Conservation (phyloP, 2,797 vertebrate species). For the Percopsis omiscomaycus region DNA sequence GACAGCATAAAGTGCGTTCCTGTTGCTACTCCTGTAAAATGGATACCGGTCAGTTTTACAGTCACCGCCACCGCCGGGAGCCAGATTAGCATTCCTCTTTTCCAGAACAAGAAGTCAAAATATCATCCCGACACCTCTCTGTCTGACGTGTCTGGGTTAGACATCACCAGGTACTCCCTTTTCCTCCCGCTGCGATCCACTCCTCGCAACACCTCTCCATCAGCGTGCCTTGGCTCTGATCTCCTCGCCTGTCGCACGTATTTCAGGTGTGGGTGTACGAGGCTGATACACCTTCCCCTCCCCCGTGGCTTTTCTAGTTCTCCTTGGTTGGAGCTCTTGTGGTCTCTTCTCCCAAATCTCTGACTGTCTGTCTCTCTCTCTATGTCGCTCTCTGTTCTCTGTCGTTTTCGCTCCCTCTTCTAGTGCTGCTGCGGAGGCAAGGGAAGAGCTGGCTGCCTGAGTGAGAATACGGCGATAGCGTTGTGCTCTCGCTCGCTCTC, state of each 20-base stretch:
- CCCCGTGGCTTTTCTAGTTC: slow-evolving; percentile 27
- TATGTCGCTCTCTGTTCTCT: slow-evolving; percentile 7
- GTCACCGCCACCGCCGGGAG: slow-evolving; percentile 25
- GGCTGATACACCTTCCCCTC: slow-evolving; percentile 9
- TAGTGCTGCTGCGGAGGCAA: slow-evolving; percentile 47
- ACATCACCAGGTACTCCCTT: slow-evolving; percentile 40
- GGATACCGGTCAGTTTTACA: slow-evolving; percentile 49
- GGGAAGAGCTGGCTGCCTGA: slow-evolving; percentile 53
- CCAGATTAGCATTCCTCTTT: slow-evolving; percentile 9
- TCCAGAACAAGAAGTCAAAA: slow-evolving; percentile 20
- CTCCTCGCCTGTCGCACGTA: slow-evolving; percentile 40
- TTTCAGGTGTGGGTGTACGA: slow-evolving; percentile 36
- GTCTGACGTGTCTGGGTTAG: slow-evolving; percentile 39
- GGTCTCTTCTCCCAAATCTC: slow-evolving; percentile 3
- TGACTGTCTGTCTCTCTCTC: slow-evolving; percentile 1
- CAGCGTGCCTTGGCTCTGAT: slow-evolving; percentile 25
- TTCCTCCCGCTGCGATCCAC: slow-evolving; percentile 36
- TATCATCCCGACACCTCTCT: slow-evolving; percentile 31
- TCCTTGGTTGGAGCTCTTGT: slow-evolving; percentile 1
- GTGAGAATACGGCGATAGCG: slow-evolving; percentile 59
- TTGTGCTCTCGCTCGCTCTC: slow-evolving; percentile 63
- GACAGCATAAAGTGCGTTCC: slow-evolving; percentile 24
- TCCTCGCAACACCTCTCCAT: slow-evolving; percentile 31
- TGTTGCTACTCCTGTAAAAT: slow-evolving; percentile 65
- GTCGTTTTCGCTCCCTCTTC: slow-evolving; percentile 25